Conservation (phyloP, 2,797 vertebrate species). For the Parauchenoglanis ngamensis region DNA sequence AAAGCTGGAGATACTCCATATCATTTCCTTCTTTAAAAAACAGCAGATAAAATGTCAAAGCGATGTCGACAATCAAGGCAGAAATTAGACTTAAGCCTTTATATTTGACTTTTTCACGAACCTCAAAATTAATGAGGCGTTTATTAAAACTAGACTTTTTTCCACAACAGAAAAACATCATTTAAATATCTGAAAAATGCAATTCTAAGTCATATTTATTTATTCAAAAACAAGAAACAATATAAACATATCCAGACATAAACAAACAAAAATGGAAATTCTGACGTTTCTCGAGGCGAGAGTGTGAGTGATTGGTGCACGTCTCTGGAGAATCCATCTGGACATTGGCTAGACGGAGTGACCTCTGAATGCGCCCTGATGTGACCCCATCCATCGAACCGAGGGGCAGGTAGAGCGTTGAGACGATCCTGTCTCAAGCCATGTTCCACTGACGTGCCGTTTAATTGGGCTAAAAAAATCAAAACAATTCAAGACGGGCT, state of each 20-base stretch:
- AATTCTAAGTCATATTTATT: conserved; percentile 7
- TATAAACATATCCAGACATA: neutral
- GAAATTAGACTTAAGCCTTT: neutral
- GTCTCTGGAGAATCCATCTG: conserved; percentile 60
- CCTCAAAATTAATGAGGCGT: neutral
- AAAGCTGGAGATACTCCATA: neutral
- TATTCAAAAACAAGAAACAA: neutral
- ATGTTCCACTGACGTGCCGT: neutral
- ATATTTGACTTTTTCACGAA: conserved; percentile 5
- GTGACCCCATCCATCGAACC: conserved; percentile 44
- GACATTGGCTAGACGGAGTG: conserved; percentile 59
- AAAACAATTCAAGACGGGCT: conserved; percentile 49
- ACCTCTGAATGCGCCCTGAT: conserved; percentile 49
- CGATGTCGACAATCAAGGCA: neutral
- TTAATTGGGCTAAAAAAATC: conserved; percentile 45
- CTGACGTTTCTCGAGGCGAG: conserved; percentile 27
- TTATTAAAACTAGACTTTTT: neutral
- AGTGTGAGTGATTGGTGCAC: conserved; percentile 34
- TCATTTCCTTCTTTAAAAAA: neutral
- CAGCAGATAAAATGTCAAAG: neutral
- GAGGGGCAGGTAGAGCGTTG: conserved; percentile 24
- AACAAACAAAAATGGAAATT: conserved; percentile 38
- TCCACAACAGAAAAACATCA: neutral
- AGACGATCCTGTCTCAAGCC: neutral
- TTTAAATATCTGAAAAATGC: neutral